These are phyloP conservation scores for Tetramorium parvispinum DNA, from an alignment of 1,140 invertebrate genomes.

Conservation along the genomic window DNA sequence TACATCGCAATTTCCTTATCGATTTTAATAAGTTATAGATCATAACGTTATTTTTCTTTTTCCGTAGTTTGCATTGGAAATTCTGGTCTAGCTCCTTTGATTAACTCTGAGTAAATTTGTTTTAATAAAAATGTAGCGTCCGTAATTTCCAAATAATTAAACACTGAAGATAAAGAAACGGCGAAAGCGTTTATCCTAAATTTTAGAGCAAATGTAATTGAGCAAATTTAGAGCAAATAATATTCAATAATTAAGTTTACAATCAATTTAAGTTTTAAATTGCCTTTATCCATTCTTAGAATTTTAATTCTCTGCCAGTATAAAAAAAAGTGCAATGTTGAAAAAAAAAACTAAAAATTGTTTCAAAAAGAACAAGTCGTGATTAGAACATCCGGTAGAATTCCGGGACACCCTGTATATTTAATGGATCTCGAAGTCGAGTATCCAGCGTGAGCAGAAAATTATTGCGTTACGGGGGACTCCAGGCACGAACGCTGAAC, in stretches of 20 bases:
- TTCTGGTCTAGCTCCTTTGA: neutral
- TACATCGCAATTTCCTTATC: neutral
- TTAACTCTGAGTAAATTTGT: neutral
- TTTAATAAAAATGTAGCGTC: neutral
- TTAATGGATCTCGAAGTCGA: slow-evolving; percentile 33
- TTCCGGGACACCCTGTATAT: neutral
- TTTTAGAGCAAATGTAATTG: neutral
- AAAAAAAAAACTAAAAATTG: neutral
- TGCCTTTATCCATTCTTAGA: neutral
- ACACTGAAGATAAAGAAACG: neutral
- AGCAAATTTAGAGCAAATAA: too few species aligned
- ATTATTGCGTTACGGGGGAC: slow-evolving; percentile 36
- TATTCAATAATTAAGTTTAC: neutral
- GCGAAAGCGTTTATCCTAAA: neutral
- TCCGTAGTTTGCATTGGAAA: neutral
- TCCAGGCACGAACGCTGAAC: slow-evolving; percentile 26
- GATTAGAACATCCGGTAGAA: slow-evolving; percentile 14
- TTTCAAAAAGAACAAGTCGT: neutral
- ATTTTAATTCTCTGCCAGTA: neutral
- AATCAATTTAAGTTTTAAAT: neutral
- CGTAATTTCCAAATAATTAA: neutral
- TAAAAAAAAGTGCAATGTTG: neutral
- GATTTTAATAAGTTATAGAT: neutral
- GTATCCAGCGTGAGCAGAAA: slow-evolving; percentile 40
- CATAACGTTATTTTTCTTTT: neutral